Evolutionary conservation across 2,797 vertebrate species (phyloP).

Genomic region (Lophotriccus pileatus): DNA sequence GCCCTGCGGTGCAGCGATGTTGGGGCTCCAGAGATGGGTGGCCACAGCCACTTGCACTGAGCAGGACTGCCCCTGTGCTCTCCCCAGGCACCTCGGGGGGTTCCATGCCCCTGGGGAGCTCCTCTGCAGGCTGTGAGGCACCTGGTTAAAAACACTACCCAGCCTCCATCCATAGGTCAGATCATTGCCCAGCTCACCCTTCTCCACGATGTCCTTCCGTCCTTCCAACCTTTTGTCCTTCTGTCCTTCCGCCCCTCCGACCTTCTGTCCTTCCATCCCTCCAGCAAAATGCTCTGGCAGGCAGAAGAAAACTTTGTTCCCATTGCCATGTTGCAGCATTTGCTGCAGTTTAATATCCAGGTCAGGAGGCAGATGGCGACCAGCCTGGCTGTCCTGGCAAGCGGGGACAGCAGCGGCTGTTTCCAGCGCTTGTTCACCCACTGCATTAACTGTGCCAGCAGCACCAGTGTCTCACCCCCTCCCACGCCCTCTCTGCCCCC

Average conservation of each 20-base stretch:
- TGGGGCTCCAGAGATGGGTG: fast-evolving
- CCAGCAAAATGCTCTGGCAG: not conserved
- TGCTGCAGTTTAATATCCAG: conserved; percentile 9
- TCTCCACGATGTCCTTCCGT: fast-evolving
- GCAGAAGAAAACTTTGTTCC: not conserved
- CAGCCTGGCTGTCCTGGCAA: not conserved
- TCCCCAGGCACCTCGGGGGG: fast-evolving
- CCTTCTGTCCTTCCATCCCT: not conserved
- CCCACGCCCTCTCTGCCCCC: not conserved
- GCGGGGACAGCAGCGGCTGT: not conserved
- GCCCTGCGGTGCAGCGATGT: fast-evolving
- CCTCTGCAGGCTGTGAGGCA: not conserved
- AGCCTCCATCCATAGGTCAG: not conserved
- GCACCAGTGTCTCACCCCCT: fast-evolving
- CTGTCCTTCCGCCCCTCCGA: fast-evolving
- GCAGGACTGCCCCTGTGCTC: not conserved
- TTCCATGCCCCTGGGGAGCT: not conserved
- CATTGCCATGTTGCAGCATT: not conserved
- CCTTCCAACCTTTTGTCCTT: not conserved
- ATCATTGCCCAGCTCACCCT: fast-evolving
- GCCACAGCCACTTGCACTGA: not conserved
- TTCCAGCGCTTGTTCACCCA: fast-evolving
- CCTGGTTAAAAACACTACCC: not conserved
- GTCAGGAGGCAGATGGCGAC: conserved; percentile 49
- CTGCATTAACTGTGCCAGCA: not conserved